These are phyloP conservation scores for Coecobrya sp. DNA, from an alignment of 2,888 invertebrate genomes.

Conservation along the genomic window DNA sequence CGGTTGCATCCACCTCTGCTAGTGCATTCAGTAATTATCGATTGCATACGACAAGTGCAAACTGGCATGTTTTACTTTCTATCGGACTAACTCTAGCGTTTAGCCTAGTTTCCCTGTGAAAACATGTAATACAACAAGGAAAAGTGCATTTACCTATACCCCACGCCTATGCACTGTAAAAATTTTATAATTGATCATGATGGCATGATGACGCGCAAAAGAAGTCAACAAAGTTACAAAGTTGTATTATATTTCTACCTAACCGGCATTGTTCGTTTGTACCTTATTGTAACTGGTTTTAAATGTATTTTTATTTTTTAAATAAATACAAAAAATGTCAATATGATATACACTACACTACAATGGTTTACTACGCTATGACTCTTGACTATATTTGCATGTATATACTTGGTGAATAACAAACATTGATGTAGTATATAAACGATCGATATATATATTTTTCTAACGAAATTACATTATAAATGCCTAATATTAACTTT, in stretches of 20 bases:
- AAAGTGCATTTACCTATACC: conserved; percentile 39
- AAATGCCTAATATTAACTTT: no score
- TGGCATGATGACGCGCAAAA: conserved; percentile 20
- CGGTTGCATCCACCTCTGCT: conserved; percentile 66
- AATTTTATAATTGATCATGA: conserved; percentile 10
- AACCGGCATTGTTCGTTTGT: conserved; percentile 36
- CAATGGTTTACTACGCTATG: neutral
- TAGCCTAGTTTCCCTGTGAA: conserved; percentile 81
- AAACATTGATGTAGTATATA: no score
- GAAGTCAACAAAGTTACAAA: conserved; percentile 35
- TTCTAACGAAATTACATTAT: no score
- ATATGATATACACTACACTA: conserved; percentile 2
- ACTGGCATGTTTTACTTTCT: conserved; percentile 81
- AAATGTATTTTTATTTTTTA: conserved; percentile 60
- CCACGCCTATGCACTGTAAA: conserved; percentile 12
- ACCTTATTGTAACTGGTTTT: conserved; percentile 52
- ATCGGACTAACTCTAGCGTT: conserved; percentile 75
- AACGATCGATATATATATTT: no score
- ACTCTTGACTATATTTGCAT: neutral
- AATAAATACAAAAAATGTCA: conserved; percentile 47
- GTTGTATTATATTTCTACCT: conserved; percentile 1
- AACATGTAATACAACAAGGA: conserved; percentile 20
- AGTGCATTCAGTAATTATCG: conserved; percentile 72
- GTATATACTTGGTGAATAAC: neutral
- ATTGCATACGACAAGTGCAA: conserved; percentile 68